phyloP scores from a whole-genome alignment of 2,888 invertebrate species.

The Thalpophila matura region DNA sequence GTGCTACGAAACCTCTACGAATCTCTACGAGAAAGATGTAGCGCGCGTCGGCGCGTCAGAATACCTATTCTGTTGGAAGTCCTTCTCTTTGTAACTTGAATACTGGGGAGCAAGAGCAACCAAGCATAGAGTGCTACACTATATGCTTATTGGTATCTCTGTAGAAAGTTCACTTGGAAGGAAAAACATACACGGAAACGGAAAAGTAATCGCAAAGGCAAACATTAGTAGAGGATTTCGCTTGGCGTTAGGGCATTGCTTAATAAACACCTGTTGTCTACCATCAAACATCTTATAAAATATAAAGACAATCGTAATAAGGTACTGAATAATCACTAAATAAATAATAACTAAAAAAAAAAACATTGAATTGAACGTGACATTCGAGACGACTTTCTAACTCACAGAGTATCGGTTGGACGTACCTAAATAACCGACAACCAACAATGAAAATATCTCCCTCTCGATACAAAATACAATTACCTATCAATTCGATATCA shows the following conservation, averaged over 20 bases:
- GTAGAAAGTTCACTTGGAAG: slow-evolving; percentile 26
- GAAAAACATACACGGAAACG: slow-evolving; percentile 16
- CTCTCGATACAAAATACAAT: slow-evolving; percentile 27
- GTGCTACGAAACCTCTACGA: slow-evolving; percentile 5
- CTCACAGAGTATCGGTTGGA: slow-evolving; percentile 35
- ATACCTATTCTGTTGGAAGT: not conserved
- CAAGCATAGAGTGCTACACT: not conserved
- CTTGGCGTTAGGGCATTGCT: slow-evolving; percentile 38
- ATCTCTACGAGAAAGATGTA: not conserved
- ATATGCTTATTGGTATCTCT: not conserved
- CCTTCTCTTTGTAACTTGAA: not conserved
- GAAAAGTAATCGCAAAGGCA: slow-evolving; percentile 52
- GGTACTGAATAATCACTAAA: slow-evolving; percentile 38
- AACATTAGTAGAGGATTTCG: slow-evolving; percentile 38
- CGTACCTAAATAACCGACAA: slow-evolving; percentile 36
- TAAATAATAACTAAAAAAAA: slow-evolving; percentile 54
- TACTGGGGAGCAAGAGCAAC: not conserved
- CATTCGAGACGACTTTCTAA: slow-evolving; percentile 61
- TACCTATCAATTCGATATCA: slow-evolving; percentile 13
- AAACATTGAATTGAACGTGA: slow-evolving; percentile 53
- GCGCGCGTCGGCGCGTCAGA: not conserved
- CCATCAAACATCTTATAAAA: not conserved
- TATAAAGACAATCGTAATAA: slow-evolving; percentile 19
- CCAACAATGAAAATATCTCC: slow-evolving; percentile 43
- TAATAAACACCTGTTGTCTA: not conserved